Evolutionary conservation across 2,888 invertebrate species (phyloP).

Genomic region (Atethmia centrago): DNA sequence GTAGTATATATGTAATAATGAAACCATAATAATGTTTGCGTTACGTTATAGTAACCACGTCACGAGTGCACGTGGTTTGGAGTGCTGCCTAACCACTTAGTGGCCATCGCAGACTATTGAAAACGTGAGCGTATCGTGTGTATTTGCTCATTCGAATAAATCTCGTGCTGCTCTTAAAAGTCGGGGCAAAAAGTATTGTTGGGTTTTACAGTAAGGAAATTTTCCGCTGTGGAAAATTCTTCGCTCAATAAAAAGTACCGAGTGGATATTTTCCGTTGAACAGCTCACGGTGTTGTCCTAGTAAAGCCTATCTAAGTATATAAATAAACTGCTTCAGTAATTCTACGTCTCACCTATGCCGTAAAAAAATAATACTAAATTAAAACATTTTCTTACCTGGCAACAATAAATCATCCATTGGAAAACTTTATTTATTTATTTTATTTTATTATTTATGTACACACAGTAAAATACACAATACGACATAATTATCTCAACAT

Average conservation of each 20-base stretch:
- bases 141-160: constrained; percentile 10
- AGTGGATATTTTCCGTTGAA: background rate
- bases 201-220: background rate
- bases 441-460: too few species aligned
- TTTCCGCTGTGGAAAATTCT: background rate
- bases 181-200: background rate
- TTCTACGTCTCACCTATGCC: too few species aligned
- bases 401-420: too few species aligned
- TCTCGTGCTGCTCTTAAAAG: constrained; percentile 8
- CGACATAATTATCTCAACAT: too few species aligned
- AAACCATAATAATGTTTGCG: constrained; percentile 8
- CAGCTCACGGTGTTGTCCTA: background rate
- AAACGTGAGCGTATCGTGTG: constrained; percentile 21
- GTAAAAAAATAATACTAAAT: background rate
- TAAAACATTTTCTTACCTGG: background rate
- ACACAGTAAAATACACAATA: too few species aligned
- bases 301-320: background rate
- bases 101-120: constrained; percentile 11
- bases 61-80: constrained; percentile 37
- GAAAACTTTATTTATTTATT: too few species aligned
- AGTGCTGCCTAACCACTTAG: constrained; percentile 39
- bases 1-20: background rate
- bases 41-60: constrained; percentile 9
- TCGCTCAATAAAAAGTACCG: background rate
- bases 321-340: background rate